A percentile compares a stretch with the other conserved stretches of the same genome.
Conservation (phyloP, 2,113 vertebrate species). For the Epinephelus fuscoguttatus region DNA sequence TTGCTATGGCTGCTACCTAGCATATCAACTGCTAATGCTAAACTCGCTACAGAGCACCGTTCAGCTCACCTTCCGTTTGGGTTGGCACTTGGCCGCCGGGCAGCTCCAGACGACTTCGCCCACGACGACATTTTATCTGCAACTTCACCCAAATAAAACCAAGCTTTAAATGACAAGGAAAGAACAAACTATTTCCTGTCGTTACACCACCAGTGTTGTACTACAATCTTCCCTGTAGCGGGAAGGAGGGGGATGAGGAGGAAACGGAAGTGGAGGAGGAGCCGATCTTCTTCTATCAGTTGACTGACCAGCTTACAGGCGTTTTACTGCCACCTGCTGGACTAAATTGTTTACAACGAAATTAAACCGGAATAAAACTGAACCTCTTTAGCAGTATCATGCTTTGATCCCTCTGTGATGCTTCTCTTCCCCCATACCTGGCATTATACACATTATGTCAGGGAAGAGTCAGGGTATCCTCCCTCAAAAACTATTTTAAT, state of each 20-base stretch:
- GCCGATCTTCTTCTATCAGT: conserved; percentile 44
- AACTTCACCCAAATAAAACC: not conserved
- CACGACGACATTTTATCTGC: conserved; percentile 79
- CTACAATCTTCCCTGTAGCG: not conserved
- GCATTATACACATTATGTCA: too few relatives aligned
- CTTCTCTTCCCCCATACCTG: too few relatives aligned
- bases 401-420: too few relatives aligned
- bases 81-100: conserved; percentile 66
- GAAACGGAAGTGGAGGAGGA: not conserved
- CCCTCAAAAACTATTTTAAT: too few relatives aligned
- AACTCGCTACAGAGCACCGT: not conserved
- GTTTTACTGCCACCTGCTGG: conserved; percentile 43
- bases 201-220: not conserved
- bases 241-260: not conserved
- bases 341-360: too few relatives aligned
- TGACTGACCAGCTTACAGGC: too few relatives aligned
- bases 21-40: conserved; percentile 56
- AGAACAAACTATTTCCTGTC: not conserved
- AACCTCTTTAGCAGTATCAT: too few relatives aligned
- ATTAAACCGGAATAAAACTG: not conserved
- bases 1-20: not conserved
- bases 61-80: conserved; percentile 82
- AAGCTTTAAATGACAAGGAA: not conserved
- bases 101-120: conserved; percentile 66
- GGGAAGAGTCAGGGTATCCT: too few relatives aligned